phyloP scores from a whole-genome alignment of 2,113 vertebrate species.

The Edolisoma coerulescens region DNA sequence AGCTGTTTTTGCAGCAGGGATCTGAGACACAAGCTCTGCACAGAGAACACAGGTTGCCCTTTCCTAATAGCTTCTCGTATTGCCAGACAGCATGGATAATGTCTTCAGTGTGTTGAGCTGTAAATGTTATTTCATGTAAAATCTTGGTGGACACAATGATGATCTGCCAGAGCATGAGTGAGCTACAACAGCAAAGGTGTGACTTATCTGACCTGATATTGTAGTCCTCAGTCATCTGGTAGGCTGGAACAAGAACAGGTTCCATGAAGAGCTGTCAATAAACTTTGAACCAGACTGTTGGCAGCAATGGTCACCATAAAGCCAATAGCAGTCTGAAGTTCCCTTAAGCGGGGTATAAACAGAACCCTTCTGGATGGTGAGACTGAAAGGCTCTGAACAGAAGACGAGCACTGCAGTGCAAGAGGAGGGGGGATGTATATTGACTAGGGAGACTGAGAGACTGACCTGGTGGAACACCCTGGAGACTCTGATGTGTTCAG shows the following conservation, averaged over 20 bases:
- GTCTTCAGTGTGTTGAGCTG: not conserved
- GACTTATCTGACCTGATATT: not conserved
- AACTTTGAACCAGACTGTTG: not conserved
- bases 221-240: not conserved
- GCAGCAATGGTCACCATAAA: not conserved
- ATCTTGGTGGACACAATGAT: not conserved
- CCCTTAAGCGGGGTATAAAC: not conserved
- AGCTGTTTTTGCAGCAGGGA: not conserved
- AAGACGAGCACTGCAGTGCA: not conserved
- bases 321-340: not conserved
- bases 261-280: not conserved
- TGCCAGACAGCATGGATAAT: not conserved
- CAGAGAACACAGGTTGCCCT: not conserved
- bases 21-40: not conserved
- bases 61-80: not conserved
- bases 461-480: not conserved
- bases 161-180: not conserved
- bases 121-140: not conserved
- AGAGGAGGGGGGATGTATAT: not conserved
- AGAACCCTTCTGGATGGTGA: not conserved
- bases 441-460: not conserved
- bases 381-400: not conserved
- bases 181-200: not conserved
- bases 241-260: not conserved
- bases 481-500: not conserved